Percentiles rank a stretch among this genome's conserved stretches.
These are phyloP conservation scores for Ormyrus pomaceus DNA, from an alignment of 2,888 invertebrate species.

Conservation along the genomic window DNA sequence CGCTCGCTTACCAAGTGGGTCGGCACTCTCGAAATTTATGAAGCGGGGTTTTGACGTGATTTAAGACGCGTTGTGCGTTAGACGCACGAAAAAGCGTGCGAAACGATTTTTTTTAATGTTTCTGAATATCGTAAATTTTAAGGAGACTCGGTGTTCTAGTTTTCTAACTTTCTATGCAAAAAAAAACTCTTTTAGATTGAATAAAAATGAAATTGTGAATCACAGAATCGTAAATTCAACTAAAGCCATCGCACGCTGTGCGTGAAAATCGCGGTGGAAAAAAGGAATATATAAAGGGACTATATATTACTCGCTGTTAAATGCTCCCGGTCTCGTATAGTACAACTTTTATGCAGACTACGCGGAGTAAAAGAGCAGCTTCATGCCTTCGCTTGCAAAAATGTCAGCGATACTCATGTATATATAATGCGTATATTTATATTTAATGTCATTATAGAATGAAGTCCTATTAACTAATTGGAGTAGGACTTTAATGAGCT, in stretches of 20 bases:
- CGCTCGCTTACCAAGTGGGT: constrained; percentile 26
- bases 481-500: no score
- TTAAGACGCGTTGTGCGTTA: background rate
- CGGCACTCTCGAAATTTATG: constrained; percentile 20
- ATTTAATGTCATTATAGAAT: no score
- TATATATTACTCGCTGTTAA: background rate
- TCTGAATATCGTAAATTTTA: background rate
- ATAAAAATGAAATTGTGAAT: background rate
- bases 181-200: no score
- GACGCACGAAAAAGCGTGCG: background rate
- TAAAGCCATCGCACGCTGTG: background rate
- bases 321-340: no score
- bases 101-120: background rate
- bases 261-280: no score
- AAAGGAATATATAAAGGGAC: background rate
- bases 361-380: constrained; percentile 17
- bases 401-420: constrained; percentile 1
- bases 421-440: no score
- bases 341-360: background rate
- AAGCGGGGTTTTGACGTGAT: constrained; percentile 25
- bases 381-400: background rate
- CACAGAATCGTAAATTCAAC: constrained; percentile 1
- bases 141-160: background rate
- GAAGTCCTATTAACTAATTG: no score
- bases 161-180: background rate